These are phyloP conservation scores for Agrotis puta DNA, from an alignment of 2,888 invertebrate species.

Conservation along the genomic window DNA sequence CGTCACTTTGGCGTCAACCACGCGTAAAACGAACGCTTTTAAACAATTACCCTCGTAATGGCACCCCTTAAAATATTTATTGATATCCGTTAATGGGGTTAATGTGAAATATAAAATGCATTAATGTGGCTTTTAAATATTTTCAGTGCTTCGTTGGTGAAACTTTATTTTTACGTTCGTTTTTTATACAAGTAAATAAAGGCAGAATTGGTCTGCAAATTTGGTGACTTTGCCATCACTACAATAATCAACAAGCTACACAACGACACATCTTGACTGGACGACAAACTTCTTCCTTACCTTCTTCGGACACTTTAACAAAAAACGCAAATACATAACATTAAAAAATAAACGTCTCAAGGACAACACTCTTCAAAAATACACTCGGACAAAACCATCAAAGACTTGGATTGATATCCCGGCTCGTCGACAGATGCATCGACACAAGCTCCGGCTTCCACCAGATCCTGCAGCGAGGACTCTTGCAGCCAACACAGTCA, in stretches of 20 bases:
- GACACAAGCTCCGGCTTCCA: slow-evolving; percentile 68
- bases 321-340: background rate
- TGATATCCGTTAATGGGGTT: slow-evolving; percentile 61
- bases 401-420: slow-evolving; percentile 56
- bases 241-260: background rate
- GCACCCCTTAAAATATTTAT: slow-evolving; percentile 57
- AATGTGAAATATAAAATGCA: slow-evolving; percentile 44
- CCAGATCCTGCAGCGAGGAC: slow-evolving; percentile 81
- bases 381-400: slow-evolving; percentile 31
- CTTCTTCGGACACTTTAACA: background rate
- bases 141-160: background rate
- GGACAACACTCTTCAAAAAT: slow-evolving; percentile 17
- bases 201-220: background rate
- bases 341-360: background rate
- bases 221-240: background rate
- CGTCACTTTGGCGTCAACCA: slow-evolving; percentile 48
- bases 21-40: slow-evolving; percentile 72
- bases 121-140: slow-evolving; percentile 38
- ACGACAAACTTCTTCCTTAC: background rate
- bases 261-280: background rate
- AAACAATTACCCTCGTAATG: slow-evolving; percentile 76
- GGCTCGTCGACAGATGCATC: slow-evolving; percentile 81
- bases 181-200: slow-evolving; percentile 4
- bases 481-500: slow-evolving; percentile 83
- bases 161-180: background rate